Base-by-base conservation (phyloP, 2,797 vertebrate species). In the Paratrypauchen microcephalus region DNA sequence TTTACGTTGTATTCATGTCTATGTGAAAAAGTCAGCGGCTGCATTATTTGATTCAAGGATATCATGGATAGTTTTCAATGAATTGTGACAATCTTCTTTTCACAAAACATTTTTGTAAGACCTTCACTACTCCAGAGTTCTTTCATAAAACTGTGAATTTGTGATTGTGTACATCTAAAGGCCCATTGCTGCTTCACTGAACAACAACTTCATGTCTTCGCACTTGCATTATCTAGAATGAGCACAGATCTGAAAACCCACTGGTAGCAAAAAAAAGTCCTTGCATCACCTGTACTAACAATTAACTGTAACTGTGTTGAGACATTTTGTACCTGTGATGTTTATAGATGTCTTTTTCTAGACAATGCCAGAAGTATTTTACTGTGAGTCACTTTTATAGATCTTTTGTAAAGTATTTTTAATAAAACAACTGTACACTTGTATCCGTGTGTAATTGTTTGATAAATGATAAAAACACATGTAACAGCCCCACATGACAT, bases 161-260 rank as follows among this genome's bases (percentile, higher is more conserved):
- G 70, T 18, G 39, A 24, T 68, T 70, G 19, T 12, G 5, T 39
- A 48, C 21, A 45, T 72, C n/a, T 67, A 54, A 76, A 80, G 66
- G 70, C 64, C 76, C 72, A 73, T 74, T 30, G 47, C 55, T 69
- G 54, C n/a, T 76, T 71, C 45, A 57, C 5, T 47, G 61, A 50
- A 60, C 1, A 65, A 16, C 32, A 18, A 9, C 36, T 6, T 2
- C 21, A 23, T 28, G 24, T 18, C 23, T 57, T 7, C 15, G 16
- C 16, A 2, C 9, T 11, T 41, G 30, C 32, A n/a, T n/a, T 54
- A 8, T 55, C 21, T 55, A 21, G 52, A 23, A 12, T 24, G 11
- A 55, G 60, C 74, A 86, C 76, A 84, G 87, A 89, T 89, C 90
- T 91, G 90, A 92, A 92, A 91, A 89, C 82, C 89, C 83, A 72